These are phyloP conservation scores for Cotesia typhae DNA, from an alignment of 1,140 invertebrate species.

Conservation along the genomic window DNA sequence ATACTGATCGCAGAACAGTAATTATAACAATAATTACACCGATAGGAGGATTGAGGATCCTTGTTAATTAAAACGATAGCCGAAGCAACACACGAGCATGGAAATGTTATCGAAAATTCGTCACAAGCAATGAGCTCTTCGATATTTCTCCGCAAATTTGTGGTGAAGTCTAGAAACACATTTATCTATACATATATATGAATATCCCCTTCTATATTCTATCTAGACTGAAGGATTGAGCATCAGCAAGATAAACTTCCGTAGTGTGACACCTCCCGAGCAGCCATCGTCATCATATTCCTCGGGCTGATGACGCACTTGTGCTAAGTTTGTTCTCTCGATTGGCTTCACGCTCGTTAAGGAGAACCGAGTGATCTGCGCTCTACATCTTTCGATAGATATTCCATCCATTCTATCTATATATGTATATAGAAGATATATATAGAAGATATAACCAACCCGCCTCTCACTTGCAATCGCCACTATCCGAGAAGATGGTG, in stretches of 20 bases:
- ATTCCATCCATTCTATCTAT: neutral
- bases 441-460: too few relatives aligned
- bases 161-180: neutral
- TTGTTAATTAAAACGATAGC: too few relatives aligned
- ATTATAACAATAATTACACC: too few relatives aligned
- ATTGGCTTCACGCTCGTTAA: conserved; percentile 9
- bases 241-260: conserved; percentile 8
- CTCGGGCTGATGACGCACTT: neutral
- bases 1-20: too few relatives aligned
- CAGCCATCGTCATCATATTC: conserved; percentile 1
- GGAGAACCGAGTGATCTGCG: neutral
- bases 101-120: too few relatives aligned
- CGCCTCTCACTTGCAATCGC: neutral
- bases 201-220: too few relatives aligned
- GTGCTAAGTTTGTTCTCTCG: neutral
- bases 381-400: neutral
- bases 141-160: neutral
- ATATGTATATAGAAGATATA: too few relatives aligned
- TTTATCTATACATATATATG: neutral
- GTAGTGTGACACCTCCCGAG: neutral
- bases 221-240: neutral
- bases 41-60: too few relatives aligned
- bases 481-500: neutral
- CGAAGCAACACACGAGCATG: too few relatives aligned
- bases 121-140: too few relatives aligned